Base-by-base conservation (phyloP, 2,888 invertebrate species). In the Athrips mouffetella region DNA sequence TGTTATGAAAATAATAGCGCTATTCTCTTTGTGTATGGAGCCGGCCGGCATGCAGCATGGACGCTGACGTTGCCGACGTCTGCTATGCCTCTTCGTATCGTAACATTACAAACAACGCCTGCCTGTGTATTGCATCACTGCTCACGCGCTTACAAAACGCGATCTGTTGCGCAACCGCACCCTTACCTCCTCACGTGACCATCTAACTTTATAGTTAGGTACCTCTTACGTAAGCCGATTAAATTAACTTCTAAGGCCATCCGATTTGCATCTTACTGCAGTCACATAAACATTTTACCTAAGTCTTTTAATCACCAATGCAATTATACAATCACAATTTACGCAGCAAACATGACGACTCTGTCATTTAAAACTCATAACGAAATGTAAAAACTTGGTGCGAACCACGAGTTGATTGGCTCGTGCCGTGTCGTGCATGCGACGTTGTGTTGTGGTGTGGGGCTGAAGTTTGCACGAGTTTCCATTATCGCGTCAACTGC, bases 401-500 rank as follows among this genome's bases (percentile, higher is more conserved):
- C 20, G 20, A 11, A 11, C 37, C 18, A 37, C 21, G 21, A 37
- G 37, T 37, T 37, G 37, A 37, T 37, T 25, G 13, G 27, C 29
- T 41, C 41, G 29, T 29, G 41, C 41, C 16, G 13, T 15, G 18
- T 41, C 41, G 29, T 29, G 41, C 41, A 21, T 21, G 37, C 18
- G 21, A 37, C 59, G 59, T 31, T 40, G 47, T 58, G 54, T 59
- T 60, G 58, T 60, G 59, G 39, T 40, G 47, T 58, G 54, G 59
- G 60, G 58, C 57, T 65, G 66, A 67, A 67, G 65, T 65, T 58
- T 69, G 71, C 76, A 75, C 74, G 76, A 72, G 72, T 67, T 64
- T 58, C 65, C 64, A 64, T 70, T 78, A 79, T 70, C 67, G 63
- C 10, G 18, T 30, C 37, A 30, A 27, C 31, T 29, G 68, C 80